phyloP scores from a whole-genome alignment of 2,797 vertebrate genomes.

The Epinephelus awoara region DNA sequence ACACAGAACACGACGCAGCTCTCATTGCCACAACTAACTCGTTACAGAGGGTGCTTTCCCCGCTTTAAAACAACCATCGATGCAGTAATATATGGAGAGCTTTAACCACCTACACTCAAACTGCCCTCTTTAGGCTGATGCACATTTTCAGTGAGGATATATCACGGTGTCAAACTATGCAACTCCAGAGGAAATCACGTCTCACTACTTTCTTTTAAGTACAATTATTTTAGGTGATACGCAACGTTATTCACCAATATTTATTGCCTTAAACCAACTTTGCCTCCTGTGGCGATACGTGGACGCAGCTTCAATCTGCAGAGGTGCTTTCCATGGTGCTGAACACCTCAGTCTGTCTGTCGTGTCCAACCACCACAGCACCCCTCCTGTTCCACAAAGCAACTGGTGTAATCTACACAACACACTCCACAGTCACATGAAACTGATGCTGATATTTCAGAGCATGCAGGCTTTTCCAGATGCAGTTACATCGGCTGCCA shows the following conservation, averaged over 20 bases:
- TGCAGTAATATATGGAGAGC: not conserved
- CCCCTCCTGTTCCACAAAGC: not conserved
- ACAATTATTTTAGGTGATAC: not conserved
- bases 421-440: not conserved
- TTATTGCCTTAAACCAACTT: not conserved
- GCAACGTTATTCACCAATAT: not conserved
- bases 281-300: not conserved
- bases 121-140: not conserved
- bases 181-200: not conserved
- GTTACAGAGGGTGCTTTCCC: not conserved
- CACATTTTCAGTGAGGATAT: not conserved
- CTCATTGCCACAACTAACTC: not conserved
- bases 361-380: not conserved
- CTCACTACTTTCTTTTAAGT: not conserved
- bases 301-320: not conserved
- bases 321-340: constrained; percentile 49
- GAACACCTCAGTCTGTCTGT: constrained; percentile 9
- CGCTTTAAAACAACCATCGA: not conserved
- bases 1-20: not conserved
- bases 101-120: not conserved
- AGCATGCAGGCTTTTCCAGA: not conserved
- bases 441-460: not conserved
- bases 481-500: not conserved
- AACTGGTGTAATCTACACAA: not conserved
- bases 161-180: not conserved